phyloP scores from a whole-genome alignment of 2,797 vertebrate species.

The Chelmon rostratus region DNA sequence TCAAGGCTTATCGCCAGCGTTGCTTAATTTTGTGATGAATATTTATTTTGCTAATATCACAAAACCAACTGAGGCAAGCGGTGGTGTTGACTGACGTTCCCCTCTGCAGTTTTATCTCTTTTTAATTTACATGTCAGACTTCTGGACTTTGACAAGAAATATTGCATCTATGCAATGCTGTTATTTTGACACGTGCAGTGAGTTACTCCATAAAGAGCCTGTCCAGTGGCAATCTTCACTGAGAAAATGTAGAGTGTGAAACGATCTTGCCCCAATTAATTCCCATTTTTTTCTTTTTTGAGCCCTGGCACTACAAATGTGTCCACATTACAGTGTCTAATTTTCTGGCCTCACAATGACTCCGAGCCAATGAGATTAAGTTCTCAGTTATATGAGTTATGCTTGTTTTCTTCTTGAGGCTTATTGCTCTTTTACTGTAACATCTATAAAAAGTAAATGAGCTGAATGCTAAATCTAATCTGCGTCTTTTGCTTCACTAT shows the following conservation, averaged over 20 bases:
- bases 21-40: conserved; percentile 4
- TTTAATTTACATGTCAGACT: not conserved
- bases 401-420: conserved; percentile 35
- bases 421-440: conserved; percentile 31
- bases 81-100: not conserved
- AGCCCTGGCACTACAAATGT: conserved; percentile 19
- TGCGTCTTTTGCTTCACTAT: not conserved
- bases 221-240: not conserved
- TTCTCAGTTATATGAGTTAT: conserved; percentile 11
- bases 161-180: not conserved
- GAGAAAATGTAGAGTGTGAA: not conserved
- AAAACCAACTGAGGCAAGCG: not conserved
- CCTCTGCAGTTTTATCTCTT: not conserved
- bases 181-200: not conserved
- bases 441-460: conserved; percentile 29
- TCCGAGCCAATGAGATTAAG: conserved; percentile 40
- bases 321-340: conserved; percentile 8
- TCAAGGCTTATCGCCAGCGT: not conserved
- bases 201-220: not conserved
- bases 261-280: conserved; percentile 17
- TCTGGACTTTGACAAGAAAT: not conserved
- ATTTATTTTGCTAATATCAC: conserved; percentile 5
- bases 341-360: conserved; percentile 30
- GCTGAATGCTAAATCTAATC: conserved; percentile 21
- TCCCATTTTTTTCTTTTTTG: conserved; percentile 21